A percentile compares a stretch with the other conserved stretches of the same genome.
Conservation (phyloP, 2,113 vertebrate species). For the Neolamprologus devosi region DNA sequence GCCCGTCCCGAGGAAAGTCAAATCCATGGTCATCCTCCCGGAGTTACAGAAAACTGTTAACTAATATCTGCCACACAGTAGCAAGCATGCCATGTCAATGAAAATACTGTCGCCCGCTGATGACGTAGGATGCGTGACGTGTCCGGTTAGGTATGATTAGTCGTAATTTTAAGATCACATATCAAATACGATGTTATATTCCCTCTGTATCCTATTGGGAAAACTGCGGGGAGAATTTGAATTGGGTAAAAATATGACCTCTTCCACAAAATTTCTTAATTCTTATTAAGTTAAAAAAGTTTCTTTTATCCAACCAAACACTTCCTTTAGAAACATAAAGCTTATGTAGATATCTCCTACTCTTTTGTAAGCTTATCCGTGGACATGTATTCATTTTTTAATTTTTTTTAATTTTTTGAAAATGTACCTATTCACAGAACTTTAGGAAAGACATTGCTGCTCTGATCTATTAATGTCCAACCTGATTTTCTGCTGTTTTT, state of each 20-base stretch:
- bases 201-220: not conserved
- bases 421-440: not conserved
- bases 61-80: rapidly evolving
- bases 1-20: constrained; percentile 90
- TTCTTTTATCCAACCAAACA: not conserved
- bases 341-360: not conserved
- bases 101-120: not conserved
- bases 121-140: constrained; percentile 17
- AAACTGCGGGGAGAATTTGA: not conserved
- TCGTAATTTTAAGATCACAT: not conserved
- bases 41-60: too few species aligned
- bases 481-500: not conserved
- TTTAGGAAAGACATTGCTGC: not conserved
- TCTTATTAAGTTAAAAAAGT: not conserved
- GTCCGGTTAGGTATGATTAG: not conserved
- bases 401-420: rapidly evolving
- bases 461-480: not conserved
- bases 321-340: not conserved
- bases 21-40: constrained; percentile 80
- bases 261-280: not conserved
- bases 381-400: not conserved
- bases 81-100: rapidly evolving
- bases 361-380: not conserved
- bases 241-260: not conserved
- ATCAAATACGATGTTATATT: not conserved